Conservation (phyloP, 2,888 invertebrate species). For the Dasysyrphus tricinctus region DNA sequence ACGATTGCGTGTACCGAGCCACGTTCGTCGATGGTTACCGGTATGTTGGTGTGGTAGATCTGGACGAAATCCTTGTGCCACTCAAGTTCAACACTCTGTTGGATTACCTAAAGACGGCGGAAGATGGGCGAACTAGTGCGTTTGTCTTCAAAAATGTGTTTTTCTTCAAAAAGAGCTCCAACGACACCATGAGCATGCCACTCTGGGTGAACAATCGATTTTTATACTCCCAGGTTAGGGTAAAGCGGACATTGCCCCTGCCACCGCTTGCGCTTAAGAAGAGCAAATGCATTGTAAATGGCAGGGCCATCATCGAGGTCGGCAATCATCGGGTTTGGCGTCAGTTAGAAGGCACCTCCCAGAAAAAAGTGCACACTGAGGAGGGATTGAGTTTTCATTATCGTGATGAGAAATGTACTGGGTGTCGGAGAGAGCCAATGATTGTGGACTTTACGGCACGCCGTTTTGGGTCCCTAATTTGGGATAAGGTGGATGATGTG, state of each 20-base stretch:
- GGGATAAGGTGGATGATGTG: constrained; percentile 81
- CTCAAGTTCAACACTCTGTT: constrained; percentile 89
- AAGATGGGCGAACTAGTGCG: constrained; percentile 81
- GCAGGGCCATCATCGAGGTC: constrained; percentile 92
- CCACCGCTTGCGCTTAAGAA: constrained; percentile 91
- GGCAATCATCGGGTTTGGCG: constrained; percentile 92
- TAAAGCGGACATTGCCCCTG: constrained; percentile 80
- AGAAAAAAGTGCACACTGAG: constrained; percentile 79
- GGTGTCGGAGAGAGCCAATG: constrained; percentile 78
- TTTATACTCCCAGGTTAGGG: constrained; percentile 83
- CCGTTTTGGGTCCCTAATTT: constrained; percentile 81
- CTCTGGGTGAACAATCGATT: constrained; percentile 79
- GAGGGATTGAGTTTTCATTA: constrained; percentile 82
- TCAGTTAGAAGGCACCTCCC: constrained; percentile 78
- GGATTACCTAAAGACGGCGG: constrained; percentile 79
- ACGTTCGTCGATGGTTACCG: constrained; percentile 89
- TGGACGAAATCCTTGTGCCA: constrained; percentile 94
- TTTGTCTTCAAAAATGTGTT: constrained; percentile 84
- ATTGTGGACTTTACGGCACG: constrained; percentile 81
- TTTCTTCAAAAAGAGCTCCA: constrained; percentile 83
- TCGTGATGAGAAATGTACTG: constrained; percentile 81
- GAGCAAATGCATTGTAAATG: constrained; percentile 93
- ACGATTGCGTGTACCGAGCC: constrained; percentile 95
- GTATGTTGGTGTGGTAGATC: constrained; percentile 92
- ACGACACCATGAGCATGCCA: constrained; percentile 81